Evolutionary conservation across 2,888 invertebrate genomes (phyloP).

Genomic region (Epistrophe eligans): DNA sequence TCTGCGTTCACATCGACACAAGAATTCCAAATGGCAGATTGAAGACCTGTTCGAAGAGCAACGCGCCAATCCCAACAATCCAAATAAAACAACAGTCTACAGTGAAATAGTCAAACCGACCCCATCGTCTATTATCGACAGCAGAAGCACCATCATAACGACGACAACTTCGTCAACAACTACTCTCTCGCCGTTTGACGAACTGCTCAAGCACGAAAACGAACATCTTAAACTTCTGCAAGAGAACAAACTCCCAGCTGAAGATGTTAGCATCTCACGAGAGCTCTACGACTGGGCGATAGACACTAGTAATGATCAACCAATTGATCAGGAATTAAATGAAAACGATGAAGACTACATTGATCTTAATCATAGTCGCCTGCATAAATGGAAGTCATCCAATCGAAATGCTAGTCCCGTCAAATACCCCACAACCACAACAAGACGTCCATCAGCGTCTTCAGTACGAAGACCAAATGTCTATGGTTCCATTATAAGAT

Average conservation of each 20-base stretch:
- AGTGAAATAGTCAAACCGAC: slow-evolving; percentile 40
- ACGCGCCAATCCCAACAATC: slow-evolving; percentile 76
- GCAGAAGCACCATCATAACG: slow-evolving; percentile 12
- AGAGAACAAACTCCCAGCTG: slow-evolving; percentile 80
- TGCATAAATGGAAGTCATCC: slow-evolving; percentile 72
- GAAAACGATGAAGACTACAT: slow-evolving; percentile 46
- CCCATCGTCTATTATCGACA: slow-evolving; percentile 30
- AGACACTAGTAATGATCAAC: slow-evolving; percentile 53
- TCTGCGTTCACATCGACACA: slow-evolving; percentile 69
- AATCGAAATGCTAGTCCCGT: slow-evolving; percentile 74
- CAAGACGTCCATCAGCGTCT: slow-evolving; percentile 45
- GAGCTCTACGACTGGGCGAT: slow-evolving; percentile 75
- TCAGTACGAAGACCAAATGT: slow-evolving; percentile 63
- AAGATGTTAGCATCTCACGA: slow-evolving; percentile 78
- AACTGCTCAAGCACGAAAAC: slow-evolving; percentile 60
- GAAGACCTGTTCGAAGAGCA: slow-evolving; percentile 81
- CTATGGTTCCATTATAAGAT: slow-evolving; percentile 64
- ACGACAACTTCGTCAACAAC: slow-evolving; percentile 44
- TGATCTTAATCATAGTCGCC: slow-evolving; percentile 53
- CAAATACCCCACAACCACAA: slow-evolving; percentile 53
- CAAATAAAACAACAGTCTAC: slow-evolving; percentile 62
- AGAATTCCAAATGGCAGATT: slow-evolving; percentile 77
- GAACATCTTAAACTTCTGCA: slow-evolving; percentile 73
- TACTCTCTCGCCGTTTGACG: slow-evolving; percentile 56
- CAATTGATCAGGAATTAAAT: slow-evolving; percentile 17